Evolutionary conservation across 2,888 invertebrate species (phyloP).

Genomic region (Trichopria drosophilae): DNA sequence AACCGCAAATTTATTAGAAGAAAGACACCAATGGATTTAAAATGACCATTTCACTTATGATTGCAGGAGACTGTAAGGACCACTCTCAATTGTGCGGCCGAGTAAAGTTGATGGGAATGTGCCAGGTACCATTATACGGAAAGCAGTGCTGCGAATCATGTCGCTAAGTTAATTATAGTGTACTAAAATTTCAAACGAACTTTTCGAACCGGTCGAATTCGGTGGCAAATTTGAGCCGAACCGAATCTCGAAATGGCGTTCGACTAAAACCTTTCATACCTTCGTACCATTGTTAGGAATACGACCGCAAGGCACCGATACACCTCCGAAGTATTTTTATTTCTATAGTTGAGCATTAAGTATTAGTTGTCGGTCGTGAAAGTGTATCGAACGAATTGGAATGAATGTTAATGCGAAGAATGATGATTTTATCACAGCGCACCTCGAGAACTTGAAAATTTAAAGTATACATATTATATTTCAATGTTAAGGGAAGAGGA

Average conservation of each 20-base stretch:
- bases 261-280: neutral
- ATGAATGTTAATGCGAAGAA: too few species aligned
- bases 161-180: slow-evolving; percentile 41
- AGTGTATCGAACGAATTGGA: too few species aligned
- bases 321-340: too few species aligned
- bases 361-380: too few species aligned
- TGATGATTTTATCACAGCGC: too few species aligned
- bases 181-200: slow-evolving; percentile 30
- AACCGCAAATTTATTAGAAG: too few species aligned
- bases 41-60: too few species aligned
- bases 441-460: too few species aligned
- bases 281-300: neutral
- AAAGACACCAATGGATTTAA: too few species aligned
- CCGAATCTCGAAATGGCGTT: neutral
- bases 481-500: too few species aligned
- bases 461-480: too few species aligned
- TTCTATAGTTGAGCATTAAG: too few species aligned
- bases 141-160: slow-evolving; percentile 88
- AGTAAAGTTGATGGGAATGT: slow-evolving; percentile 85
- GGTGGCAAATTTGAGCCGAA: slow-evolving; percentile 7
- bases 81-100: slow-evolving; percentile 84
- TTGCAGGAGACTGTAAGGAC: slow-evolving; percentile 75
- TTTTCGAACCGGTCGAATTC: slow-evolving; percentile 25
- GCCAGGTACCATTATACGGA: slow-evolving; percentile 79
- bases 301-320: neutral